Evolutionary conservation across 2,113 vertebrate genomes (phyloP).

Genomic region (Myrmecophaga tridactyla): DNA sequence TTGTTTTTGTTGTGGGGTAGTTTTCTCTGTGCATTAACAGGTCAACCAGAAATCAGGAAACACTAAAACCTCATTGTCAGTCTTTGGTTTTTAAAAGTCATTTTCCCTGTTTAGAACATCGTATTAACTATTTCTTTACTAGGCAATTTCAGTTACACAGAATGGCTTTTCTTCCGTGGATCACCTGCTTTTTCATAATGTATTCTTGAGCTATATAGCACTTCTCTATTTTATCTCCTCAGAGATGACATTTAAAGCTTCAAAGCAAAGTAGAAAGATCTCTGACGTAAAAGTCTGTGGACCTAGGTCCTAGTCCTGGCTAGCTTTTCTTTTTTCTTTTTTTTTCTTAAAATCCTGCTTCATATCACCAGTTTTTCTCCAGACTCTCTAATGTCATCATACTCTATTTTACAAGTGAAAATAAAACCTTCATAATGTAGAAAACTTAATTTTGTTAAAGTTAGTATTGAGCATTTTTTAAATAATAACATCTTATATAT

Average conservation of each 20-base stretch:
- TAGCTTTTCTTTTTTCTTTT: neutral
- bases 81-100: slow-evolving; percentile 15
- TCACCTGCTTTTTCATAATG: slow-evolving; percentile 27
- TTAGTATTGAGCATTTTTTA: neutral
- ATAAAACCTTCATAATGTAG: slow-evolving; percentile 2
- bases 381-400: slow-evolving; percentile 5
- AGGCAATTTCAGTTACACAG: neutral
- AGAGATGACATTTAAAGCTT: neutral
- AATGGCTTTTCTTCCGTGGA: neutral
- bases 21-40: neutral
- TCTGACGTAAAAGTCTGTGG: neutral
- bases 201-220: neutral
- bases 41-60: slow-evolving; percentile 4
- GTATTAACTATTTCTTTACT: neutral
- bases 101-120: neutral
- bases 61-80: neutral
- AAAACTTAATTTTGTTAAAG: slow-evolving; percentile 35
- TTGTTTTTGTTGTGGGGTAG: slow-evolving; percentile 24
- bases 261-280: neutral
- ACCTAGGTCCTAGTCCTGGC: neutral
- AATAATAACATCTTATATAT: neutral
- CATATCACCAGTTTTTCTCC: neutral
- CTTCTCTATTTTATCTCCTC: neutral
- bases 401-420: slow-evolving; percentile 25
- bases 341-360: neutral